Evolutionary conservation across 2,797 vertebrate genomes (phyloP), one percentile per base, ranked within the genome.

Genomic region (Kryptopterus vitreolus): DNA sequence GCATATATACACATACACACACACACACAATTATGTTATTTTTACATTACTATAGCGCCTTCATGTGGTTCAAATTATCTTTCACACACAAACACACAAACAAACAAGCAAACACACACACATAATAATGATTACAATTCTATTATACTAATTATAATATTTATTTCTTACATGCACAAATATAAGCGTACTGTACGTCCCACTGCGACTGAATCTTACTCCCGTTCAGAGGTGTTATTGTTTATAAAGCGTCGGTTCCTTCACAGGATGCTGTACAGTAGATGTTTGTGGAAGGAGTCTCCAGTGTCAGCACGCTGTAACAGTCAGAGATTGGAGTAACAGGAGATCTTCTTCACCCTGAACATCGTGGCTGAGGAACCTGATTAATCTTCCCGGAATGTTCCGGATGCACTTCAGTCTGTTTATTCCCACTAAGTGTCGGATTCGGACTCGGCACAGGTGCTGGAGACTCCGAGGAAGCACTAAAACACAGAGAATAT

Each of bases 401-500:
- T 94, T 90, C 68, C 91, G 83, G 1, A 97, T 87, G 22, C 90
- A 86, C 63, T 89, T 92, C 62, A 95, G 90, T 22, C 94, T 91
- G 0, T 79, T 83, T 9, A 88, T 88, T 79, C 94, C 96, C 0
- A 95, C 69, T 65, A 91, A 76, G 69, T 88, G 89, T 57, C 95
- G 90, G 58, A 97, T 94, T 84, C 86, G 94, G 77, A 96, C 81
- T 70, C 96, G 92, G 84, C 96, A 96, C 38, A 95, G 94, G 71
- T 96, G 95, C 85, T 43, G 6, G 10, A 68, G 65, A 68, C 35
- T 68, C 65, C 1, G 35, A 68, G 65, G 65, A 68, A 46, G n/a
- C 11, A 16, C 65, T 68, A 12, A 68, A 1, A 12, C 24, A 12
- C 12, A 46, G 15, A 38, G 46, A 4, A 15, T 15, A 46, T 16